phyloP scores from a whole-genome alignment of 2,888 invertebrate species.

The Sialis fuliginosa region DNA sequence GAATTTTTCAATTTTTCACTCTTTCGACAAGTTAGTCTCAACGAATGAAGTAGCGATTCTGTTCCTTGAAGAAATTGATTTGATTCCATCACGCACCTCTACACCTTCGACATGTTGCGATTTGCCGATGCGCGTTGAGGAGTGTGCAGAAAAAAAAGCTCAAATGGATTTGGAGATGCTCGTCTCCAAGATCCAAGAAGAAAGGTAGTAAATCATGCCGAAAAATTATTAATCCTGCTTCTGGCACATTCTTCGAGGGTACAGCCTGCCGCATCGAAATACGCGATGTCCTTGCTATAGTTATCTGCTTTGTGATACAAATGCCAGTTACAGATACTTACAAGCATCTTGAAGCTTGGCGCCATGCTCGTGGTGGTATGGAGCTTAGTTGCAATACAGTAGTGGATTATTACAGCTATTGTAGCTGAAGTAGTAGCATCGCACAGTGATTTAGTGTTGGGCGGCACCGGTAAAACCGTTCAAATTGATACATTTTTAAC shows the following conservation, averaged over 20 bases:
- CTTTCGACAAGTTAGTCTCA: neutral
- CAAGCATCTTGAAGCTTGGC: neutral
- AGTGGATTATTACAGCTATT: constrained; percentile 1
- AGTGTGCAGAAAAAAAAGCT: neutral
- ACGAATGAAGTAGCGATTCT: neutral
- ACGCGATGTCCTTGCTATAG: neutral
- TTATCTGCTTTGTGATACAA: neutral
- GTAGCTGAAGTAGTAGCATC: constrained; percentile 1
- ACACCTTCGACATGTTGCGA: neutral
- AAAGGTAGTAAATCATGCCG: neutral
- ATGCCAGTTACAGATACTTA: neutral
- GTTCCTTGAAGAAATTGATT: constrained; percentile 1
- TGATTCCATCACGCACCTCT: neutral
- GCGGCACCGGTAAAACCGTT: constrained; percentile 8
- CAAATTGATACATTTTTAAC: constrained; percentile 10
- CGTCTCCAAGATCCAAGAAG: neutral
- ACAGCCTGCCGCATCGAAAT: neutral
- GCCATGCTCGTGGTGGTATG: neutral
- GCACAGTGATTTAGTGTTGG: constrained; percentile 1
- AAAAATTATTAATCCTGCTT: neutral
- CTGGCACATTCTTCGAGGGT: constrained; percentile 5
- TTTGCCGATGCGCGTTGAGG: neutral
- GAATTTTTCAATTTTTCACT: neutral
- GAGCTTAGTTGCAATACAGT: neutral
- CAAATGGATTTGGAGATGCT: neutral